Base-by-base conservation (phyloP, 2,797 vertebrate genomes). In the Silurus lanzhouensis region DNA sequence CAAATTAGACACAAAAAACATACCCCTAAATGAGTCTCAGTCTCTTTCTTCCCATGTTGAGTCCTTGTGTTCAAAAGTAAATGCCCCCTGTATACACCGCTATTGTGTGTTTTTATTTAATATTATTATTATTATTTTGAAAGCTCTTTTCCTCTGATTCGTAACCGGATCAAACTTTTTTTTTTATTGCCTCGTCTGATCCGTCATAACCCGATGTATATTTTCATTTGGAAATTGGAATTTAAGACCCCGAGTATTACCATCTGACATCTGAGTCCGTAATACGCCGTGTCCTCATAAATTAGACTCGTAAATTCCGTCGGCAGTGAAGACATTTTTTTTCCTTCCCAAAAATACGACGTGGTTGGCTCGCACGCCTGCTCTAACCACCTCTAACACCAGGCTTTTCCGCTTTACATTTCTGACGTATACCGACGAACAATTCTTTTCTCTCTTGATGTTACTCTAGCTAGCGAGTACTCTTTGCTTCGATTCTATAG, bases 261-360 rank as follows among this genome's bases (percentile, higher is more conserved):
- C 46, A 81, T 55, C 78, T 81, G 61, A 66, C 44, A 27, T 27
- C 63, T 20, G 63, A 81, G 48, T 55, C 46, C 1, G 3, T 81
- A 31, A 52, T 55, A 31, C n/a, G n/a, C 25, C 79, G 20, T 7
- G 48, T 67, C 63, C 79, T 81, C 63, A 31, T 81, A 31, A 81
- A 81, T 81, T 27, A 67, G 15, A 52, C 79, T 81, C 66, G 79
- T 67, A 81, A 67, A 81, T 81, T 81, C 79, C 46, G 5, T 27
- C 79, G 31, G 25, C 63, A 20, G 15, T 31, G 25, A 52, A 19
- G 48, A 52, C 6, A 52, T 10, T 52, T 52, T 7, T 10, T 52
- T 81, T 52, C n/a, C 25, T 22, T n/a, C 15, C n/a, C 25, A 7
- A 55, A 81, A 67, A 67, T 63, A 81, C n/a, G 46, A 38, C 79